Base-by-base conservation (phyloP, 1,140 invertebrate genomes). In the Drosophila mauritiana region DNA sequence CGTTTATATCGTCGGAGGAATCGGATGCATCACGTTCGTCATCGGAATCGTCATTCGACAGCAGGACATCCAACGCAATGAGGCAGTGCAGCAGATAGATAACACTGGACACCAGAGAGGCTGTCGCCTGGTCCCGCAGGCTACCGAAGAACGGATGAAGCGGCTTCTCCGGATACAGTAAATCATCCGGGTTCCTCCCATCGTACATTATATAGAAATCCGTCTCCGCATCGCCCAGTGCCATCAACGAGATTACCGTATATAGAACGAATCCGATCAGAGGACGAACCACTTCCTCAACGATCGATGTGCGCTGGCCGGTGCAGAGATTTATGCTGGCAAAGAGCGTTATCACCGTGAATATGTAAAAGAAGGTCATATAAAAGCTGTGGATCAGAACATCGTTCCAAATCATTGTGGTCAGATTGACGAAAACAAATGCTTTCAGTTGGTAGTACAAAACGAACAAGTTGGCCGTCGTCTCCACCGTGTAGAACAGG, bases 271-370 rank as follows among this genome's bases (percentile, higher is more conserved):
- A 78, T 3, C 62, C 79, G 1, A 27, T 1, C 2, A 76, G 3
- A 0, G 54, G 25, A 0, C 83, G 69, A 0, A 61, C 0, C 0
- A 86, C 39, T 7, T 88, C 83, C 20, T 57, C 31, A 0, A n/a
- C 0, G 0, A 62, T 36, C 13, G 31, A 56, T 0, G 37, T 12
- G 2, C 4, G 1, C 15, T 76, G 17, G 1, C 70, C 84, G 0
- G 75, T 73, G 39, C 78, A 82, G 11, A 88, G 42, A 20, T 75
- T 79, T 13, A 82, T 70, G 55, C 70, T 69, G 8, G 74, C 65
- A 15, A 74, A 86, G 4, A 79, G 8, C 0, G 58, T 69, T 7
- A 73, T 1, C 5, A 79, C 27, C 6, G 58, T 79, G 25, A 58
- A 79, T 0, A 37, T 0, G 51, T 88, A 86, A 12, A 65, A 46